Evolutionary conservation across 2,113 vertebrate species (phyloP), one percentile per base, ranked within the genome.

Genomic region (Paracanthobrama guichenoti): DNA sequence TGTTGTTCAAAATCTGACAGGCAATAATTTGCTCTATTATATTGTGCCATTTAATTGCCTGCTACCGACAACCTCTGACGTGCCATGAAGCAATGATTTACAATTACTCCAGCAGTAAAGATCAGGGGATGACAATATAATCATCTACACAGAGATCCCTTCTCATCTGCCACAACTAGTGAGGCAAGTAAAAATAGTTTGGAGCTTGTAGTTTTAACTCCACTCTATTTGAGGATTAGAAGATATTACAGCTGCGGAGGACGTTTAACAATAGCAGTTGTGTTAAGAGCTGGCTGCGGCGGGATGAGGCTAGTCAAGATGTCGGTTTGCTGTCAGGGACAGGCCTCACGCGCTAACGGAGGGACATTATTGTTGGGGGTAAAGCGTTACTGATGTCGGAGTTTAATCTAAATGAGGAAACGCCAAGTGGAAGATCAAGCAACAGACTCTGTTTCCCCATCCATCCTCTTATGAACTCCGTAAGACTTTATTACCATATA

Each of bases 1-100:
- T 96, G 96, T 97, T 97, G 96, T 97, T 97, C 95, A 95, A 96
- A 96, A 96, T 95, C 96, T 97, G 96, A 96, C 96, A 97, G 96
- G 96, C 96, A 96, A 96, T 97, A 96, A 97, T 97, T 96, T 96
- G 94, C 94, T 95, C 96, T 96, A 97, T 97, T 96, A 97, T 96
- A 97, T 96, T 97, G 95, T 96, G 96, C 96, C 96, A 96, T 96
- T 97, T 96, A 97, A 97, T 97, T 97, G 96, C 96, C 96, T 95
- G 94, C 94, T 96, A 96, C 96, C 95, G 95, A 96, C 96, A 96
- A 96, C 96, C 96, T 95, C 94, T 96, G 96, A 96, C 96, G 96
- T 95, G 94, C 96, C 96, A 96, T 96, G 96, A 97, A 96, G 96
- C 96, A 96, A 96, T 96, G 96, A 97, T 97, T 97, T 96, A 97